phyloP scores from a whole-genome alignment of 2,113 vertebrate species.

The Elaphurus davidianus region DNA sequence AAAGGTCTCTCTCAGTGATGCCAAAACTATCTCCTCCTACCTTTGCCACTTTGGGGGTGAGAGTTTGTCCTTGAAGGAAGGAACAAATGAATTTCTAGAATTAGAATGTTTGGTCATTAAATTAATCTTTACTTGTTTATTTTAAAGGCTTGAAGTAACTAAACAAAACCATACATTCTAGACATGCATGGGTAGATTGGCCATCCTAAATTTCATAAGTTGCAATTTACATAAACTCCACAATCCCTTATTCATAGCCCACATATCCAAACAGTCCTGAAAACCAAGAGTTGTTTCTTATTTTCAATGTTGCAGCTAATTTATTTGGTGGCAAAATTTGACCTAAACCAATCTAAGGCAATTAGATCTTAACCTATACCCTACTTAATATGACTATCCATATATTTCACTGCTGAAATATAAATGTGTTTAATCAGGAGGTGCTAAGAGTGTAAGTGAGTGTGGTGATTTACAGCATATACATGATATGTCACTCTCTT shows the following conservation, averaged over 20 bases:
- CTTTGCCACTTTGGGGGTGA: background rate
- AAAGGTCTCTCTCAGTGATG: background rate
- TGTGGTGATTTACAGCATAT: background rate
- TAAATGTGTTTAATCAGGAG: background rate
- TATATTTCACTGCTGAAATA: background rate
- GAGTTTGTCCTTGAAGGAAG: background rate
- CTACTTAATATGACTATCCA: background rate
- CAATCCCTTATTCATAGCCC: background rate
- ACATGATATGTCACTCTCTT: background rate
- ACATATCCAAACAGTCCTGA: background rate
- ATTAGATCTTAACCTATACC: background rate
- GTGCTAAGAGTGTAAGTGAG: background rate
- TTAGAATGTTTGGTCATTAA: background rate
- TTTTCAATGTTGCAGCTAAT: background rate
- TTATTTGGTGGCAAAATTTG: background rate
- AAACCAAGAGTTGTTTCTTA: background rate
- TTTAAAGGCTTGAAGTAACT: background rate
- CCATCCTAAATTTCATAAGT: background rate
- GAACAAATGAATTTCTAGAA: background rate
- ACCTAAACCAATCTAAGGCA: background rate
- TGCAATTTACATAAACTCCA: background rate
- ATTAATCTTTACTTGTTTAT: background rate
- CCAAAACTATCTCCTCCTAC: background rate
- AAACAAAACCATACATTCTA: background rate
- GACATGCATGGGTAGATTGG: background rate